Evolutionary conservation across 2,113 vertebrate species (phyloP), one percentile per base, ranked within the genome.

Genomic region (Scophthalmus maximus): DNA sequence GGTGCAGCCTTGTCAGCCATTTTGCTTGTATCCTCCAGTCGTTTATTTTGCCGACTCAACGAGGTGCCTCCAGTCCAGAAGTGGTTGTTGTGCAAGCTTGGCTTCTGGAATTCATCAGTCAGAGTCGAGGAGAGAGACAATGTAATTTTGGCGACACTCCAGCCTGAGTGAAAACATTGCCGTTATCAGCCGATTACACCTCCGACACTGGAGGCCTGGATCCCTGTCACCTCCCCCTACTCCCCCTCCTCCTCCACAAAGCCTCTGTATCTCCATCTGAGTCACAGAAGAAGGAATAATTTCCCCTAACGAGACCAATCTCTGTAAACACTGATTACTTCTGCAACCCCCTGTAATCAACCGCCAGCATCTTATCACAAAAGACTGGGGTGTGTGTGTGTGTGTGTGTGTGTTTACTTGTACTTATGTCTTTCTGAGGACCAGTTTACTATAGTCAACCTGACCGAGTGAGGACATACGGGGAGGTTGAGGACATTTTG

Each of bases 321-420:
- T 78, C 79, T 78, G 32, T 83, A 84, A 78, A 86, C 76, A 77
- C 78, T 88, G 84, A 88, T 90, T 85, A 85, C 68, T 79, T 66
- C 78, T 77, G 30, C 79, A 69, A 18, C 46, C 50, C 68, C 23
- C 62, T 84, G 73, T 81, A 89, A 88, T 87, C 81, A 90, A 52
- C 81, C 68, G 17, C 64, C 42, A 36, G 49, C 64, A 74, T 70
- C 76, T 76, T 59, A 56, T 74, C 47, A 71, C 62, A 59, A 69
- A 65, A 51, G 50, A 27, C 6, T 18, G 12, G 8, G 15, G 59
- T 23, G 50, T 57, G 49, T 66, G 47, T 32, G n/a, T 44, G 25
- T 47, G 57, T 44, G 34, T 46, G 29, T 51, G 38, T 52, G 23
- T 44, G 29, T 67, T 53, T 51, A 25, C 25, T n/a, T 46, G 38